Evolutionary conservation across 2,888 invertebrate species (phyloP).

Genomic region (Idaea aversata): DNA sequence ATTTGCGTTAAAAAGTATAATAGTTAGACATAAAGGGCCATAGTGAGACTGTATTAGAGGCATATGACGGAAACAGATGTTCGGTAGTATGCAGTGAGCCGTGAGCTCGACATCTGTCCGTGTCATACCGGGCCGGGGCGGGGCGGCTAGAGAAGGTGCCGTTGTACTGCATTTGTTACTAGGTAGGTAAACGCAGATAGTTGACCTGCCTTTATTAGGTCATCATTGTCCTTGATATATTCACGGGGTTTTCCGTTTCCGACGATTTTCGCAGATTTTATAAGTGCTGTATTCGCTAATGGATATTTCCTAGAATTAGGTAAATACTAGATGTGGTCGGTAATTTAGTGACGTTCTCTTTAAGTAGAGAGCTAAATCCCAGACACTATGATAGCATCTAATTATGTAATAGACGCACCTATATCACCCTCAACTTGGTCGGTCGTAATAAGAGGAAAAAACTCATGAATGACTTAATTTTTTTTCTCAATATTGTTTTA

Average conservation of each 20-base stretch:
- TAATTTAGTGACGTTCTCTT: not conserved
- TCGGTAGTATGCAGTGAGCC: constrained; percentile 31
- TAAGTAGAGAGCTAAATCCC: too few relatives aligned
- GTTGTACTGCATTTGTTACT: not conserved
- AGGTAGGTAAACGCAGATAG: not conserved
- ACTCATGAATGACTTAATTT: too few relatives aligned
- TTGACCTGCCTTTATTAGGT: not conserved
- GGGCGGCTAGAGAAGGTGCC: constrained; percentile 16
- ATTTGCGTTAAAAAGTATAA: not conserved
- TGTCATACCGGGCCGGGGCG: constrained; percentile 12
- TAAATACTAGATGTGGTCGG: not conserved
- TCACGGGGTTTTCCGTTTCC: not conserved
- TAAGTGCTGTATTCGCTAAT: not conserved
- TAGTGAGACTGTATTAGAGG: constrained; percentile 3
- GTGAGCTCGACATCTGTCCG: constrained; percentile 39
- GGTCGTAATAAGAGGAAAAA: too few relatives aligned
- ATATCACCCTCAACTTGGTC: too few relatives aligned
- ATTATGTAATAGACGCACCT: too few relatives aligned
- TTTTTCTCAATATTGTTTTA: too few relatives aligned
- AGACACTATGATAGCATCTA: too few relatives aligned
- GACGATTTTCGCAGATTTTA: not conserved
- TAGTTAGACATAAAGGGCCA: not conserved
- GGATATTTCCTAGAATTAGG: not conserved
- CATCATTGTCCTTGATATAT: not conserved
- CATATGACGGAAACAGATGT: constrained; percentile 50